Evolutionary conservation across 2,888 invertebrate genomes (phyloP).

Genomic region (Diarsia rubi): DNA sequence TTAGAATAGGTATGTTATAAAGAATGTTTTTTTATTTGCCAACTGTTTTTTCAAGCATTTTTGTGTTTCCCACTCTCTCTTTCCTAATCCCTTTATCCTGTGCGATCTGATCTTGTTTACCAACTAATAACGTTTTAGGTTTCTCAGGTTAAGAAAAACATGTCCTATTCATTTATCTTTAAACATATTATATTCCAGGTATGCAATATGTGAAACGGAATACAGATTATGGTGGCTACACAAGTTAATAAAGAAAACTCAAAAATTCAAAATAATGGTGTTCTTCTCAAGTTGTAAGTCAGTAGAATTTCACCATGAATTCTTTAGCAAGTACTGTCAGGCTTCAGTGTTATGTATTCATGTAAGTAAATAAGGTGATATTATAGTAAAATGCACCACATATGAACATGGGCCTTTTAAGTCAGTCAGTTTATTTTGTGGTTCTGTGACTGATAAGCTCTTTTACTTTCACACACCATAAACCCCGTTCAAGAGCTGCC

Average conservation of each 20-base stretch:
- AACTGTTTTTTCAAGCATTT: too few species aligned
- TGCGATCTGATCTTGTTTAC: too few species aligned
- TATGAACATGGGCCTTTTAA: not conserved
- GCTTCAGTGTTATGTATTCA: constrained; percentile 98
- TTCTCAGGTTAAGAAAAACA: too few species aligned
- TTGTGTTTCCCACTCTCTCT: too few species aligned
- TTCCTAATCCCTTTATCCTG: too few species aligned
- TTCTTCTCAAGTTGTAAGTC: constrained; percentile 99
- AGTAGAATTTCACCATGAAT: constrained; percentile 98
- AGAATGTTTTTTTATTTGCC: too few species aligned
- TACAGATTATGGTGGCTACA: constrained; percentile 98
- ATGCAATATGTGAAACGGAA: constrained; percentile 98
- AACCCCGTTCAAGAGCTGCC: too few species aligned
- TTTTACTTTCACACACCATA: too few species aligned
- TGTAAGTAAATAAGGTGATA: constrained; percentile 90
- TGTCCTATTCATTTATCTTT: not conserved
- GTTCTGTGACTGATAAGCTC: not conserved
- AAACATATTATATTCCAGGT: constrained; percentile 87
- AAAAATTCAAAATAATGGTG: constrained; percentile 97
- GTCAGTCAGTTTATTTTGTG: not conserved
- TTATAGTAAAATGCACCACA: not conserved
- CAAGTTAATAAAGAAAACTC: constrained; percentile 98
- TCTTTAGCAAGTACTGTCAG: constrained; percentile 97
- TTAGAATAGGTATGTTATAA: too few species aligned
- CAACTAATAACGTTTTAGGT: too few species aligned